Evolutionary conservation across 2,888 invertebrate species (phyloP).

Genomic region (Troides helena): DNA sequence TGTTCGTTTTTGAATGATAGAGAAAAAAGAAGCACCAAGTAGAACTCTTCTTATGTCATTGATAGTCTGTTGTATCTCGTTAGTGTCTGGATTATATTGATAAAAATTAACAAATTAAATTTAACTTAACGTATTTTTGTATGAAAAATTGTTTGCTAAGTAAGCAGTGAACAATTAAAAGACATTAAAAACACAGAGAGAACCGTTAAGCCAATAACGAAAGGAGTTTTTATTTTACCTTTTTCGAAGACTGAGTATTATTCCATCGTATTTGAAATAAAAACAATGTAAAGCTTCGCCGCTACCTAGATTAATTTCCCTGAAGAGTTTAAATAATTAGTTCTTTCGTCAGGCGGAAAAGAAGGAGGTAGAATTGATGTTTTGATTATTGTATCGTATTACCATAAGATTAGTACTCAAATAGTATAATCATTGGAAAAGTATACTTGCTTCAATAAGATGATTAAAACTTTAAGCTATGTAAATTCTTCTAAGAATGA

Average conservation of each 20-base stretch:
- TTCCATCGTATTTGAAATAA: background rate
- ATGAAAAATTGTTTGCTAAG: background rate
- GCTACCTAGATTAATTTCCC: slow-evolving; percentile 2
- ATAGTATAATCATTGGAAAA: background rate
- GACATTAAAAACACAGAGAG: background rate
- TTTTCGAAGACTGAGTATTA: background rate
- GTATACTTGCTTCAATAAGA: too few relatives aligned
- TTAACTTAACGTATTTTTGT: background rate
- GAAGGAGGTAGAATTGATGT: background rate
- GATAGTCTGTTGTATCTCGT: too few relatives aligned
- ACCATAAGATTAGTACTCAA: background rate
- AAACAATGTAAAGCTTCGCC: background rate
- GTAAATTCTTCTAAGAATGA: too few relatives aligned
- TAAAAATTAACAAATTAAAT: too few relatives aligned
- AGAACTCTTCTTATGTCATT: too few relatives aligned
- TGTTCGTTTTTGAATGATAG: too few relatives aligned
- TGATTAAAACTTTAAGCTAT: too few relatives aligned
- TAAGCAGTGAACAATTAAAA: slow-evolving; percentile 1
- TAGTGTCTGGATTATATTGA: too few relatives aligned
- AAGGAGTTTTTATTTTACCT: background rate
- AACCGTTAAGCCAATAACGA: background rate
- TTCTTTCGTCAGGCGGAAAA: background rate
- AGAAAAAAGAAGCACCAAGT: too few relatives aligned
- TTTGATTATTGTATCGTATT: background rate
- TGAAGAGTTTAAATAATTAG: slow-evolving; percentile 4